Evolutionary conservation across 2,888 invertebrate genomes (phyloP).

Genomic region (Sphaerophoria taeniata): DNA sequence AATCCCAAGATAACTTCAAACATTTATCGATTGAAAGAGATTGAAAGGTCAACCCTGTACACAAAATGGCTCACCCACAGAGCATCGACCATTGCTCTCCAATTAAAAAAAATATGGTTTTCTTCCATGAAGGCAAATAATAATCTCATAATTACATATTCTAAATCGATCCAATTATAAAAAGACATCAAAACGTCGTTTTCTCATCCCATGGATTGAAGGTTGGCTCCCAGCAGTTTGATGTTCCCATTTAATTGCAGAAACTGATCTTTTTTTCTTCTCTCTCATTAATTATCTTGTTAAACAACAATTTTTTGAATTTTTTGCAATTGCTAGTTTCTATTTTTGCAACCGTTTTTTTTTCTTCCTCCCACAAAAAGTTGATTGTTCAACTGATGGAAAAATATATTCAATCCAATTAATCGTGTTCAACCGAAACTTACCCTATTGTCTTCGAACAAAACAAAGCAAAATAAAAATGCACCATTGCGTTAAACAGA

Average conservation of each 20-base stretch:
- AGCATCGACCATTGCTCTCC: slow-evolving; percentile 32
- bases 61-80: background rate
- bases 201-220: slow-evolving; percentile 50
- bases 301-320: slow-evolving; percentile 25
- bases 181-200: slow-evolving; percentile 29
- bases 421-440: slow-evolving; percentile 30
- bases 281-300: slow-evolving; percentile 31
- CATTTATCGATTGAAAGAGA: slow-evolving; percentile 21
- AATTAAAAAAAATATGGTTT: slow-evolving; percentile 49
- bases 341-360: slow-evolving; percentile 1
- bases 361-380: background rate
- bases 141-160: slow-evolving; percentile 61
- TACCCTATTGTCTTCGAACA: slow-evolving; percentile 47
- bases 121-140: slow-evolving; percentile 21
- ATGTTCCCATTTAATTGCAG: slow-evolving; percentile 2
- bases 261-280: background rate
- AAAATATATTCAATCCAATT: slow-evolving; percentile 38
- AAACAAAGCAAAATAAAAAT: slow-evolving; percentile 7
- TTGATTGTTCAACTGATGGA: slow-evolving; percentile 40
- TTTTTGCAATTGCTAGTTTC: slow-evolving; percentile 31
- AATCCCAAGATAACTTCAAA: background rate
- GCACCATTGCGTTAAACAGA: slow-evolving; percentile 58
- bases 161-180: slow-evolving; percentile 65
- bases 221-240: background rate
- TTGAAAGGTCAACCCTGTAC: slow-evolving; percentile 21